phyloP scores from a whole-genome alignment of 2,888 invertebrate species.

The Pachycephus smyrnensis region DNA sequence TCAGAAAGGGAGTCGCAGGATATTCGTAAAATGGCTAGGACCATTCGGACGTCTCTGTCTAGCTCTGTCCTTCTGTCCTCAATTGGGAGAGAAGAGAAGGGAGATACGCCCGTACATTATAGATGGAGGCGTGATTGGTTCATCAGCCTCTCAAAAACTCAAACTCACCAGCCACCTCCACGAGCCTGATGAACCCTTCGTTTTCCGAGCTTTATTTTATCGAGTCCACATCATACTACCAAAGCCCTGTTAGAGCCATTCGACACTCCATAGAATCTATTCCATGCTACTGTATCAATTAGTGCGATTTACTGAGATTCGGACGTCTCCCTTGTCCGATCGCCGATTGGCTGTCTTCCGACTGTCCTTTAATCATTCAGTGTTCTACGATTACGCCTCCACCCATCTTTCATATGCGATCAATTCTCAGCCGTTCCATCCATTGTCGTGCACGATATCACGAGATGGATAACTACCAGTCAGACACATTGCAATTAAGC shows the following conservation, averaged over 20 bases:
- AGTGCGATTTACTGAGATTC: constrained; percentile 40
- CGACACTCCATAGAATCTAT: constrained; percentile 31
- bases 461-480: too few species aligned
- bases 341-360: constrained; percentile 10
- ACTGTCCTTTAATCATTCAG: constrained; percentile 27
- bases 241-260: too few species aligned
- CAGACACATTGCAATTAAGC: too few species aligned
- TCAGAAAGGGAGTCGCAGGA: constrained; percentile 38
- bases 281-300: constrained; percentile 47
- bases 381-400: not conserved
- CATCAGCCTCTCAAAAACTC: constrained; percentile 56
- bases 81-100: constrained; percentile 34
- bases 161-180: constrained; percentile 29
- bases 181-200: too few species aligned
- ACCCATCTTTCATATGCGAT: not conserved
- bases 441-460: too few species aligned
- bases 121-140: constrained; percentile 60
- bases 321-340: constrained; percentile 20
- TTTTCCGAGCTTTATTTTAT: too few species aligned
- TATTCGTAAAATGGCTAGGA: constrained; percentile 50
- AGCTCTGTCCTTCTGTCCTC: constrained; percentile 40
- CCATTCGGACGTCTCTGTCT: constrained; percentile 42
- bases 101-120: constrained; percentile 51
- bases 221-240: too few species aligned
- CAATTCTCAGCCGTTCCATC: too few species aligned